Base-by-base conservation (phyloP, 2,797 vertebrate genomes). In the Eleutherodactylus coqui region DNA sequence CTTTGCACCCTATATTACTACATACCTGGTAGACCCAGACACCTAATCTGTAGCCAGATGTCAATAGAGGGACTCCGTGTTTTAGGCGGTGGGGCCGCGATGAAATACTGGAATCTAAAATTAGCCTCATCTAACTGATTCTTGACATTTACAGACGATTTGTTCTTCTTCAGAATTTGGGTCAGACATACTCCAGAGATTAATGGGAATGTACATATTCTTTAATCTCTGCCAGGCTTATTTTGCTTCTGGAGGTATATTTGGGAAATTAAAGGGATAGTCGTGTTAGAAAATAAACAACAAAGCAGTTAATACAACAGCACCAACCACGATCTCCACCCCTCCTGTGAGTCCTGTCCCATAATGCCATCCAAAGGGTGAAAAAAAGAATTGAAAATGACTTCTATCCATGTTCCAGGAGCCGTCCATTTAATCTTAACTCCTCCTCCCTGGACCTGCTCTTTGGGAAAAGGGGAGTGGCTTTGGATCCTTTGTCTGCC, bases 31-130 rank as follows among this genome's bases (percentile, higher is more conserved):
- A 24, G 60, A 49, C 29, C 79, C n/a, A 51, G 10, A 32, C 27
- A 67, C 19, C 19, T 67, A 67, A 19, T 16, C 45, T 27, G 32
- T 27, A 70, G 58, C 29, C 45, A 53, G 49, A 29, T 82, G 16
- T 32, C 43, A 5, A 32, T 10, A n/a, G 4, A 19, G 60, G 29
- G 43, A 76, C 19, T 34, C 75, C 29, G 6, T 6, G 19, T 49
- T 36, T 72, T 34, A 70, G 64, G 62, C 13, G 3, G 2, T 38
- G n/a, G 67, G 62, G 19, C 32, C 32, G 10, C 36, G 5, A 19
- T 82, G 67, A 82, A 82, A 82, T 55, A 82, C 73, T 82, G 55
- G 32, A 27, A 9, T 73, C 80, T 82, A 82, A 82, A 82, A 58
- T 82, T 73, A 82, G 80, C 34, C 17, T n/a, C 8, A 29, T 72